Evolutionary conservation across 2,113 vertebrate genomes (phyloP).

Genomic region (Gavia stellata): DNA sequence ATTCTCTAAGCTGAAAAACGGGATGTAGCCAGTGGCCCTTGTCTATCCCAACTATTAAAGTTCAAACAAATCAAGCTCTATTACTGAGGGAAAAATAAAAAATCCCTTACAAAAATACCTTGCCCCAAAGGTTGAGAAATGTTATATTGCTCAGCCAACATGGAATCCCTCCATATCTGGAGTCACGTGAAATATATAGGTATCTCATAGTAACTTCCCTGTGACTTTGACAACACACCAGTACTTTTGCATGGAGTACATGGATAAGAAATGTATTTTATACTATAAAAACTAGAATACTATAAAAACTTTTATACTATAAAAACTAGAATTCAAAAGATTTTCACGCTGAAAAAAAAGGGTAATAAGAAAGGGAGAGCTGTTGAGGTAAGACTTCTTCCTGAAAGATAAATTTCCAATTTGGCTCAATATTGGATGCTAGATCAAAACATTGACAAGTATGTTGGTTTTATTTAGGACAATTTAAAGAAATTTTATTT

Average conservation of each 20-base stretch:
- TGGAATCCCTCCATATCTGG: background rate
- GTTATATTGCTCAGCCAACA: background rate
- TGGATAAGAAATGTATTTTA: background rate
- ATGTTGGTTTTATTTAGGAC: background rate
- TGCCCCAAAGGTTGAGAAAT: background rate
- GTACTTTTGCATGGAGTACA: background rate
- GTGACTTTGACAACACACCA: background rate
- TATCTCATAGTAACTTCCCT: background rate
- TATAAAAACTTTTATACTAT: too few species aligned
- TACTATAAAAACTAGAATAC: background rate
- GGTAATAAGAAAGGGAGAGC: background rate
- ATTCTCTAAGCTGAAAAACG: background rate
- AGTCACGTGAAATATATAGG: background rate
- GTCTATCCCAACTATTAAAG: background rate
- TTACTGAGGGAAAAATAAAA: background rate
- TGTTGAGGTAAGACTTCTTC: background rate
- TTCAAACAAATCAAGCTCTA: constrained; percentile 1
- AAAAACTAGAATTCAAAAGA: background rate
- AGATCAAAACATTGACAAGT: background rate
- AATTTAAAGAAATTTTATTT: background rate
- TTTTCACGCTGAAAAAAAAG: background rate
- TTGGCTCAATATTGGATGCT: background rate
- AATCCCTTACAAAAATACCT: background rate
- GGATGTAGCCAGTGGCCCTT: background rate
- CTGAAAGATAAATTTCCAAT: background rate